phyloP scores from a whole-genome alignment of 2,113 vertebrate species.

The Catharus fuscescens region DNA sequence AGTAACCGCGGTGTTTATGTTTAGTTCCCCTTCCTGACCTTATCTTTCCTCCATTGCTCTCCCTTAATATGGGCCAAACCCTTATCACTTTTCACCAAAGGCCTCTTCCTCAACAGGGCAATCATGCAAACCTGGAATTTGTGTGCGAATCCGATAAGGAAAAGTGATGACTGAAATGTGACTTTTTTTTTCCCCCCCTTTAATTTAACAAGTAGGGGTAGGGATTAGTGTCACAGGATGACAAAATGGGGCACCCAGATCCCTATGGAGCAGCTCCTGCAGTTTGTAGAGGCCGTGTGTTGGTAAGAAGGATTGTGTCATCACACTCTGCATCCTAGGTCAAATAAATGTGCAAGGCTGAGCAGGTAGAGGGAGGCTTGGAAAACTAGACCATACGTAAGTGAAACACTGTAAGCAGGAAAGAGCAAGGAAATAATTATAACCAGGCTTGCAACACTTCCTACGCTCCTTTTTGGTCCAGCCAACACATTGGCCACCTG shows the following conservation, averaged over 20 bases:
- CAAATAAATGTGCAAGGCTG: not conserved
- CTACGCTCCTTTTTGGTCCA: conserved; percentile 24
- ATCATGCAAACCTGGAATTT: not conserved
- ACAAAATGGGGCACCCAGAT: not conserved
- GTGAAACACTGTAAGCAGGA: not conserved
- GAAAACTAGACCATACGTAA: not conserved
- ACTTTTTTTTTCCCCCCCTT: not conserved
- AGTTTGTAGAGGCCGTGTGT: rapidly evolving
- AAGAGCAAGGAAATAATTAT: conserved; percentile 49
- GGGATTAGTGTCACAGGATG: not conserved
- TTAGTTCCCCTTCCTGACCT: conserved; percentile 15
- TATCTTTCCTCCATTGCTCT: not conserved
- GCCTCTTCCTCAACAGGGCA: not conserved
- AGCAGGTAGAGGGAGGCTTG: not conserved
- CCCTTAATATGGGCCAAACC: not conserved
- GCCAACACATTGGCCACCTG: conserved; percentile 33
- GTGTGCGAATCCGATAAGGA: not conserved
- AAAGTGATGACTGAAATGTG: not conserved
- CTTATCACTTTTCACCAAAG: conserved; percentile 31
- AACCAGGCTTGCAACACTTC: conserved; percentile 39
- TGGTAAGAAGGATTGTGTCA: not conserved
- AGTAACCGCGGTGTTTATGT: conserved; percentile 33
- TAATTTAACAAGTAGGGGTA: not conserved
- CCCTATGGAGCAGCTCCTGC: not conserved
- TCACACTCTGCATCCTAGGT: not conserved